phyloP scores from a whole-genome alignment of 2,888 invertebrate species.

The Eristalinus aeneus region DNA sequence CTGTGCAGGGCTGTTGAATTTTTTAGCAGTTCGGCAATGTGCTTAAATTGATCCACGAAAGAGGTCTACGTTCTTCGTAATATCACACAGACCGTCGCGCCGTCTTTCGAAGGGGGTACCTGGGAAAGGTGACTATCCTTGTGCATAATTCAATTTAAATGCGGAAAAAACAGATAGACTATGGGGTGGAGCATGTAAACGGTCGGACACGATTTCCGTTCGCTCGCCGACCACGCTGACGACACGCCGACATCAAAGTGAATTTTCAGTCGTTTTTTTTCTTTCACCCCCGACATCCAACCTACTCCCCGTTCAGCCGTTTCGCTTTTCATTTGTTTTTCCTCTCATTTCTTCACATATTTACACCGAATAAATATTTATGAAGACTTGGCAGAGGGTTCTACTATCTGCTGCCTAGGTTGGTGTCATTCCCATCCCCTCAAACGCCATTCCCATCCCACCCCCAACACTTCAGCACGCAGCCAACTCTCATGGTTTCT shows the following conservation, averaged over 20 bases:
- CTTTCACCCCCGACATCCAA: not conserved
- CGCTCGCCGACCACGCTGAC: not conserved
- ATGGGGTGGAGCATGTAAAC: not conserved
- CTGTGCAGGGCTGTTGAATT: not conserved
- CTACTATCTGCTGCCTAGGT: slow-evolving; percentile 26
- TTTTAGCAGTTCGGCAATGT: not conserved
- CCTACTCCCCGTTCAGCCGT: not conserved
- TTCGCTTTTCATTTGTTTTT: slow-evolving; percentile 38
- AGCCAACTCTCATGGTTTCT: slow-evolving; percentile 48
- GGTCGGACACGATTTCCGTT: not conserved
- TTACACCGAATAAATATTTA: slow-evolving; percentile 70
- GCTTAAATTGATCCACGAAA: not conserved
- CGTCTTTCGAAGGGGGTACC: not conserved
- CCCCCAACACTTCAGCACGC: not conserved
- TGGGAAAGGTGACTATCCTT: slow-evolving; percentile 48
- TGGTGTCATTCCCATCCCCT: not conserved
- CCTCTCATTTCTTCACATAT: slow-evolving; percentile 42
- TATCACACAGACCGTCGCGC: not conserved
- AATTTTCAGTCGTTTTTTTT: slow-evolving; percentile 39
- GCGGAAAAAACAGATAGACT: slow-evolving; percentile 30
- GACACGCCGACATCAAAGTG: slow-evolving; percentile 44
- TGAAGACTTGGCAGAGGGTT: slow-evolving; percentile 48
- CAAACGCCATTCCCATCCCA: not conserved
- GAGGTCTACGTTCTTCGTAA: not conserved
- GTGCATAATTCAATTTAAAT: slow-evolving; percentile 65